Base-by-base conservation (phyloP, 2,888 invertebrate genomes). In the Pimpla rufipes region DNA sequence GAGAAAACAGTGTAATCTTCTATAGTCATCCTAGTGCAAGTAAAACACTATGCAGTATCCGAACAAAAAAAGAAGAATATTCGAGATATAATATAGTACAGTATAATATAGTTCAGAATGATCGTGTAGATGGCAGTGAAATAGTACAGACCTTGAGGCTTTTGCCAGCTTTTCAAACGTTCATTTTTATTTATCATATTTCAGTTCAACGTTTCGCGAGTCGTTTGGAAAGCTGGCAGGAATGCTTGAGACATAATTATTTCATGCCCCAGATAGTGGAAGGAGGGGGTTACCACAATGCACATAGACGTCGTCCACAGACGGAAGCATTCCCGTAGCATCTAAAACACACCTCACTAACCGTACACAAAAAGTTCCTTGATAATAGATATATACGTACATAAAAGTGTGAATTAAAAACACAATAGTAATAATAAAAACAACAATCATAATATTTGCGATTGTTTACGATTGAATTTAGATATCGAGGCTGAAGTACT, bases 251-350 rank as follows among this genome's bases (percentile, higher is more conserved):
- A 90, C 90, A 91, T 88, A 88, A 90, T 89, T 79, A 81, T 85
- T 88, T 90, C 89, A 90, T 90, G 91, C 89, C 90, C 90, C 91
- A 89, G 89, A 89, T 89, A 90, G 89, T 90, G 89, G 91, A 90
- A 90, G 89, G 88, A 91, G 89, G 87, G 91, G 91, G 88, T 83
- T 83, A 90, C 91, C 91, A 91, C 91, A 91, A 91, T 91, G 91
- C 91, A 91, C 91, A 91, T 89, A 91, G 91, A 91, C 91, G 91
- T 91, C 91, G 91, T 91, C 91, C 91, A 90, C 89, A 91, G 91
- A 91, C 91, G 91, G 91, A 91, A 91, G 91, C 91, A 91, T 91
- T 91, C 91, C 91, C 86, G 91, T 91, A 91, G 91, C 91, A 91
- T 91, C 91, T 91, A 91, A 91, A 91, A 91, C 91, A 91, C 90